Percentiles rank a stretch among this genome's conserved stretches.
These are phyloP conservation scores for Falco columbarius DNA, from an alignment of 2,797 vertebrate genomes.

Conservation along the genomic window DNA sequence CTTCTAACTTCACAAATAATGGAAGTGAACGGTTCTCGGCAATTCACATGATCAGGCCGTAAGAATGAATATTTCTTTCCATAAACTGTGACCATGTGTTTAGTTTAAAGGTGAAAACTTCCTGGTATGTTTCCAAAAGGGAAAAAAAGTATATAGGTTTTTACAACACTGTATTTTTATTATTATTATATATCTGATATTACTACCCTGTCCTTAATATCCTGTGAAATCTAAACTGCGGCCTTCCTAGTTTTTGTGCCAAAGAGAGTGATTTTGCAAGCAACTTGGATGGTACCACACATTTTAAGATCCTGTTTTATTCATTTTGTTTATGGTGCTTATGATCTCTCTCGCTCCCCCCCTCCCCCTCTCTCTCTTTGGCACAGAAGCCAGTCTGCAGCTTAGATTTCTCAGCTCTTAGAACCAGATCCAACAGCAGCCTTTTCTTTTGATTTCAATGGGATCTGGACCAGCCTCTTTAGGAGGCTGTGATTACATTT, in stretches of 20 bases:
- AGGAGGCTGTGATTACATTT: conserved; percentile 52
- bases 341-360: neutral
- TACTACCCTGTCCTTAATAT: conserved; percentile 67
- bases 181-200: conserved; percentile 59
- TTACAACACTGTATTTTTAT: conserved; percentile 49
- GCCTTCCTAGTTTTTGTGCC: conserved; percentile 46
- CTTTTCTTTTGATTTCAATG: conserved; percentile 52
- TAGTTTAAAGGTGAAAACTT: conserved; percentile 69
- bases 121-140: conserved; percentile 49
- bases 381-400: conserved; percentile 60
- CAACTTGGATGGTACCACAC: conserved; percentile 52
- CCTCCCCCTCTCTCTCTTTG: neutral
- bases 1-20: conserved; percentile 18
- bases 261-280: conserved; percentile 54
- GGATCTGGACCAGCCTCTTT: conserved; percentile 33
- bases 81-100: conserved; percentile 60
- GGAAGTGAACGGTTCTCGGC: neutral
- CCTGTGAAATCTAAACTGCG: conserved; percentile 60
- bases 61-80: conserved; percentile 65
- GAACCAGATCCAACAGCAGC: conserved; percentile 57
- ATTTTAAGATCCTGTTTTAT: conserved; percentile 59
- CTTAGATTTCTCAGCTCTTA: conserved; percentile 66
- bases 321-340: conserved; percentile 65
- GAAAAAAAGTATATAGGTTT: neutral
- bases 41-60: neutral